Evolutionary conservation across 2,888 invertebrate species (phyloP).

Genomic region (Bombyx huttoni): DNA sequence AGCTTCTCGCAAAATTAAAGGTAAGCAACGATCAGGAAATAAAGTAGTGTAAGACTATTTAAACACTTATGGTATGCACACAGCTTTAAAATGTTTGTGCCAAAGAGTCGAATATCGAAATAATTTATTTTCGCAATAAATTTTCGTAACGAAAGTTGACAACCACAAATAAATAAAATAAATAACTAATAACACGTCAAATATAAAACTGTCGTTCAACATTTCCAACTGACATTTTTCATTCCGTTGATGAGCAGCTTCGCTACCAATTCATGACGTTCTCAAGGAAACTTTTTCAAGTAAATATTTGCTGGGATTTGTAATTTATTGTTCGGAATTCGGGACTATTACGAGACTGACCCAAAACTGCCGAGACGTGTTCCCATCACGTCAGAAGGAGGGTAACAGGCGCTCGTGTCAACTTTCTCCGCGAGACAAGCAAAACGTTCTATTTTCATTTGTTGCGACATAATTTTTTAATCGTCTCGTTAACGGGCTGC

Average conservation of each 20-base stretch:
- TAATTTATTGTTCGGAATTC: slow-evolving; percentile 38
- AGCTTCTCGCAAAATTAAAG: too few species aligned
- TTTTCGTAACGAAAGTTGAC: neutral
- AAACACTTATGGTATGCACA: too few species aligned
- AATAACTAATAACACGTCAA: neutral
- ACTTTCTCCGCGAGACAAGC: slow-evolving; percentile 37
- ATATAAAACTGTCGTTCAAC: neutral
- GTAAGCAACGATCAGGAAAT: too few species aligned
- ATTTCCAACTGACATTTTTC: slow-evolving; percentile 20
- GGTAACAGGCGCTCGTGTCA: slow-evolving; percentile 40
- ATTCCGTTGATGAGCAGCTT: slow-evolving; percentile 14
- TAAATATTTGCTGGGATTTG: slow-evolving; percentile 24
- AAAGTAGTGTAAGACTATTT: too few species aligned
- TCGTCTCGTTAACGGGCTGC: slow-evolving; percentile 22
- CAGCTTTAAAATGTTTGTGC: too few species aligned
- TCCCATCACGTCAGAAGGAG: slow-evolving; percentile 38
- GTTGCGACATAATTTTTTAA: slow-evolving; percentile 38
- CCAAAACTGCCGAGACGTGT: slow-evolving; percentile 53
- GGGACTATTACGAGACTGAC: slow-evolving; percentile 48
- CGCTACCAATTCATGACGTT: slow-evolving; percentile 23
- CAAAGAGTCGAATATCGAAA: neutral
- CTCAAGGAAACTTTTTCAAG: slow-evolving; percentile 22
- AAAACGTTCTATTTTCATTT: slow-evolving; percentile 44
- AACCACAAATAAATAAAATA: neutral
- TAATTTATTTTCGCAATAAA: neutral